Evolutionary conservation across 92 coral and sea anemone species (phyloP), one percentile per base, ranked within the genome.

Genomic region (Epizoanthus stellaris): DNA sequence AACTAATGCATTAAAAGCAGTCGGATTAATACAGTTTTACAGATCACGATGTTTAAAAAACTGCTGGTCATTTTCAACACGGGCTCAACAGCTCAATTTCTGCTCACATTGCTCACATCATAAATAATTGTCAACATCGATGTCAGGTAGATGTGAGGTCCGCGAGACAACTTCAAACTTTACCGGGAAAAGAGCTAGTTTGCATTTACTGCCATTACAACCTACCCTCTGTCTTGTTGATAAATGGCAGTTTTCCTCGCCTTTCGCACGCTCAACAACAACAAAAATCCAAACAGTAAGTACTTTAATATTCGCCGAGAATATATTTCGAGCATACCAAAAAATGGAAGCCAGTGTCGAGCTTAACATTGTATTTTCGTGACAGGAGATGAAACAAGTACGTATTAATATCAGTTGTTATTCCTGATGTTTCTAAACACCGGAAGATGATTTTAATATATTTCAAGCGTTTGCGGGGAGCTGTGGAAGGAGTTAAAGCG

Each of bases 191-290:
- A 42, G 42, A 62, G 56, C 16, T 0, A 20, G n/a, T 23, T 11
- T 25, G 30, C 7, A 63, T 38, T 13, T 13, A 36, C 67, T 59
- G 5, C 13, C 16, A 30, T 36, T 13, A 36, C 42, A 79, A 43
- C 25, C 45, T 42, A 58, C 59, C 11, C 21, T 14, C 72, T 20
- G 20, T 45, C 42, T 79, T 20, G 39, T 45, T 61, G 83, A 52
- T 20, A 79, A 79, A 79, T 79, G 83, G 83, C 83, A 39, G 59
- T 79, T 79, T 79, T 79, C 43, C 83, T 79, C 62, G 49, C 83
- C 23, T 79, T 79, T 61, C 82, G 82, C 57, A 77, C 82, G 42
- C 82, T 77, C 42, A 79, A 79, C 60, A 63, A 61, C 70, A 61
- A 62, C 42, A 79, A 67, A 79, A 79, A 11, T 62, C 72, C 61